Evolutionary conservation across 1,140 invertebrate species (phyloP), one percentile per base, ranked within the genome.

Genomic region (Lasaia peninsularis): DNA sequence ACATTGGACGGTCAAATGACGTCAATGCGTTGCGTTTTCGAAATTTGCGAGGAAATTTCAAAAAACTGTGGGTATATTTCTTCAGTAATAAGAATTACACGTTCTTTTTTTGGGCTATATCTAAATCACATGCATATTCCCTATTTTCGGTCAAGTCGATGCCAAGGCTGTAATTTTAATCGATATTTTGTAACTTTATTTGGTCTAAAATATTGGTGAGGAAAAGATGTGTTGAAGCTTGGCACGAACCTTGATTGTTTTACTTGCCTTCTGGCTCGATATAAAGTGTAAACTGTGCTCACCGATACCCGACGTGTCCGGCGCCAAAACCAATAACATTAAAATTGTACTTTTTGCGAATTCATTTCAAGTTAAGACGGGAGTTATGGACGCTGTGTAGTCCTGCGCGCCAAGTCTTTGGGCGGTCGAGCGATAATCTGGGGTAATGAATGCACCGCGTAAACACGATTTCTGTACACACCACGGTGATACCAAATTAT

Each of bases 401-500:
- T 31, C 12, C 12, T 14, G 32, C 33, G 50, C 12, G 50, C 50
- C 50, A 31, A 33, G 31, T 12, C 50, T 52, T 7, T 18, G 50
- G 50, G 50, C 50, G 50, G 49, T 11, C 18, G 49, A 12, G 50
- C 28, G 50, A 31, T 52, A 52, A 52, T 52, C 50, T 31, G 50
- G 9, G 12, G 28, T 18, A 52, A 52, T 52, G 50, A 52, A 52
- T 52, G 50, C 33, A 10, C 14, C 10, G 31, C 24, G 50, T 14
- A 31, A 52, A 52, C 31, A 52, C 28, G 14, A n/a, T 6, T n/a
- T 12, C 49, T 32, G 28, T 12, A 16, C 10, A 4, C 16, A 1
- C 40, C 16, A 16, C 9, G 16, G 16, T 44, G 7, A 44, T 44
- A 4, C 40, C 40, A 7, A 20, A 16, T 48, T 16, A 48, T 18